A percentile compares a stretch with the other conserved stretches of the same genome.
These are phyloP conservation scores for Drosophila sechellia DNA, from an alignment of 1,140 invertebrate genomes.

Conservation along the genomic window DNA sequence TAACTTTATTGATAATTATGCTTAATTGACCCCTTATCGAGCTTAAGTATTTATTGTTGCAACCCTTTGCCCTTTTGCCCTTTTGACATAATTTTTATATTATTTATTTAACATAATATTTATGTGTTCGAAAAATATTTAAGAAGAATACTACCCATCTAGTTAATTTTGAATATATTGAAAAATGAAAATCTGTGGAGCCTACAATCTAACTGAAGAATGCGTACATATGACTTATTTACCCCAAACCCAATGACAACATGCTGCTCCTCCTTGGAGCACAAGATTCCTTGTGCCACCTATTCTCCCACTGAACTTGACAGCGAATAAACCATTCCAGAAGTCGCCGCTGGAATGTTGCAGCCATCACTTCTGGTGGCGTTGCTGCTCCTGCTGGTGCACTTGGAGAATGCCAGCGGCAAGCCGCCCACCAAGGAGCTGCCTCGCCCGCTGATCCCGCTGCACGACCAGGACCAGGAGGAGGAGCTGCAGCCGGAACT, in stretches of 20 bases:
- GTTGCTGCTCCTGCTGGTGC: conserved; percentile 1
- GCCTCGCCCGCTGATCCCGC: conserved; percentile 44
- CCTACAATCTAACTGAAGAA: background rate
- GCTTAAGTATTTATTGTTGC: conserved; percentile 15
- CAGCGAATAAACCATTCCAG: conserved; percentile 35
- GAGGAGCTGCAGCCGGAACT: conserved; percentile 7
- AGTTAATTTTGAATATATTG: no score
- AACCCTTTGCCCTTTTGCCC: conserved; percentile 12
- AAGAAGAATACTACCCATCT: no score
- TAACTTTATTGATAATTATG: conserved; percentile 60
- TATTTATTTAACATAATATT: background rate
- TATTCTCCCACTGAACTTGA: conserved; percentile 16
- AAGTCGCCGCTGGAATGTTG: conserved; percentile 53
- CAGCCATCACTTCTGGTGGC: conserved; percentile 35
- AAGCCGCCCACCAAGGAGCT: conserved; percentile 62
- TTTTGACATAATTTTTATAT: background rate
- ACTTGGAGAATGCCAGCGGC: conserved; percentile 26
- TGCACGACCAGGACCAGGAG: conserved; percentile 7
- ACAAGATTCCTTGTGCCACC: background rate
- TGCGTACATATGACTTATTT: background rate
- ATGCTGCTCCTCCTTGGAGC: no score
- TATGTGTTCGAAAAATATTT: no score
- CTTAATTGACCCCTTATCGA: conserved; percentile 58
- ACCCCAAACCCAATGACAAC: background rate
- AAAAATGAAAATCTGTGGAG: no score